phyloP scores from a whole-genome alignment of 2,797 vertebrate species.

The Allobates femoralis region DNA sequence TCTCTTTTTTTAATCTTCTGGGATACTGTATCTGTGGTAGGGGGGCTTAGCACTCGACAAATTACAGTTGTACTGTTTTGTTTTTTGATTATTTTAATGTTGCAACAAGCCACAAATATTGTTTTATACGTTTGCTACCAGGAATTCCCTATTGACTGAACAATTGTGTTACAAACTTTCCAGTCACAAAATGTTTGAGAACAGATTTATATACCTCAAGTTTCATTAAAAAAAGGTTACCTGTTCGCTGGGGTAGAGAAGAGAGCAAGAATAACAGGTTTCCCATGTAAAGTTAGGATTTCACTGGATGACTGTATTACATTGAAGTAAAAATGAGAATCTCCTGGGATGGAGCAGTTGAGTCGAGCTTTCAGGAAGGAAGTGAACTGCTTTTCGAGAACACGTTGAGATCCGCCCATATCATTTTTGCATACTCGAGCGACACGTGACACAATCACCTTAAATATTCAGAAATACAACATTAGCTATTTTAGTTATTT shows the following conservation, averaged over 20 bases:
- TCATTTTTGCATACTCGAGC: slow-evolving; percentile 92
- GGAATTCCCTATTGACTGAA: background rate
- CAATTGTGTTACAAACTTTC: background rate
- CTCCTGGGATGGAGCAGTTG: slow-evolving; percentile 94
- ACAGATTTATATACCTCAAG: background rate
- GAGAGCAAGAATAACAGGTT: slow-evolving; percentile 87
- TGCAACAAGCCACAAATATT: no score
- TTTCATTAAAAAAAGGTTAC: slow-evolving; percentile 69
- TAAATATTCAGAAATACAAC: background rate
- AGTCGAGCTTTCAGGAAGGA: slow-evolving; percentile 95
- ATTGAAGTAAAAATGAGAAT: slow-evolving; percentile 97
- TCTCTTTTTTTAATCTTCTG: no score
- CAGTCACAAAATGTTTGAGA: no score
- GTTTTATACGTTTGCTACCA: background rate
- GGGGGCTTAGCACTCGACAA: no score
- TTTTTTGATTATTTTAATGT: no score
- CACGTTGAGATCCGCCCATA: slow-evolving; percentile 89
- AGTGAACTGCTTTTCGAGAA: slow-evolving; percentile 97
- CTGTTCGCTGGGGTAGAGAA: slow-evolving; percentile 96
- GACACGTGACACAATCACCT: slow-evolving; percentile 94
- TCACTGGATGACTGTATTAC: slow-evolving; percentile 92
- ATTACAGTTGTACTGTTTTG: no score
- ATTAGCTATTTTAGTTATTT: no score
- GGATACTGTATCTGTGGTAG: no score
- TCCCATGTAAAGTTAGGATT: slow-evolving; percentile 86